Evolutionary conservation across 1,140 invertebrate genomes (phyloP).

Genomic region (Drosophila ironensis): DNA sequence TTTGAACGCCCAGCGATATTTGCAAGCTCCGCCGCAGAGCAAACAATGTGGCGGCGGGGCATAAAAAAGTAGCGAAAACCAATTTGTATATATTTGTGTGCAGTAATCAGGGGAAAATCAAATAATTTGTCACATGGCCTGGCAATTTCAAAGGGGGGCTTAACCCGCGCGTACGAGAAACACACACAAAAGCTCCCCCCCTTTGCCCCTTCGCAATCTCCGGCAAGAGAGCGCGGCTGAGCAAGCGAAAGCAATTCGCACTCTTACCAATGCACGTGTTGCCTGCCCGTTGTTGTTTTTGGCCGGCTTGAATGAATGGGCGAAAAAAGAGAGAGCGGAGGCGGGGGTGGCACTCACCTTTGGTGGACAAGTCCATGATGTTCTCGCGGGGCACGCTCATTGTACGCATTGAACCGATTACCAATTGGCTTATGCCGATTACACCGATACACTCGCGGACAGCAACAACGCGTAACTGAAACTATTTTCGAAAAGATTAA

Average conservation of each 20-base stretch:
- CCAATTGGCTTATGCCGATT: constrained; percentile 28
- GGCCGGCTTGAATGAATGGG: constrained; percentile 32
- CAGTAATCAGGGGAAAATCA: constrained; percentile 47
- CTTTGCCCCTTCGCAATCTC: constrained; percentile 3
- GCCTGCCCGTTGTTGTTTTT: constrained; percentile 23
- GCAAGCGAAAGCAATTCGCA: constrained; percentile 59
- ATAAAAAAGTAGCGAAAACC: constrained; percentile 21
- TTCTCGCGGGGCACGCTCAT: constrained; percentile 34
- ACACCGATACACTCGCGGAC: constrained; percentile 14
- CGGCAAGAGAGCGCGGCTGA: constrained; percentile 30
- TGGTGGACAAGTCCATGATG: constrained; percentile 74
- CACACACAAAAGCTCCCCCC: constrained; percentile 11
- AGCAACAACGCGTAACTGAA: constrained; percentile 31
- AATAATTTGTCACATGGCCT: constrained; percentile 72
- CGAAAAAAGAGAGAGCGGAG: not conserved
- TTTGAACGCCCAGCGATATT: too few relatives aligned
- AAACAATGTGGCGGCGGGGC: constrained; percentile 18
- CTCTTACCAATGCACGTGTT: constrained; percentile 61
- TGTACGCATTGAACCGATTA: constrained; percentile 32
- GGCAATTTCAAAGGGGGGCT: constrained; percentile 34
- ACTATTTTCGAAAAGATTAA: constrained; percentile 43
- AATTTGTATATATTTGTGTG: constrained; percentile 34
- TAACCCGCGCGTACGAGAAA: constrained; percentile 16
- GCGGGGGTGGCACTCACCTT: constrained; percentile 48
- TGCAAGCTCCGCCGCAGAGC: constrained; percentile 27